Evolutionary conservation across 2,888 invertebrate genomes (phyloP), one percentile per base, ranked within the genome.

Genomic region (Gymnocheta viridis): DNA sequence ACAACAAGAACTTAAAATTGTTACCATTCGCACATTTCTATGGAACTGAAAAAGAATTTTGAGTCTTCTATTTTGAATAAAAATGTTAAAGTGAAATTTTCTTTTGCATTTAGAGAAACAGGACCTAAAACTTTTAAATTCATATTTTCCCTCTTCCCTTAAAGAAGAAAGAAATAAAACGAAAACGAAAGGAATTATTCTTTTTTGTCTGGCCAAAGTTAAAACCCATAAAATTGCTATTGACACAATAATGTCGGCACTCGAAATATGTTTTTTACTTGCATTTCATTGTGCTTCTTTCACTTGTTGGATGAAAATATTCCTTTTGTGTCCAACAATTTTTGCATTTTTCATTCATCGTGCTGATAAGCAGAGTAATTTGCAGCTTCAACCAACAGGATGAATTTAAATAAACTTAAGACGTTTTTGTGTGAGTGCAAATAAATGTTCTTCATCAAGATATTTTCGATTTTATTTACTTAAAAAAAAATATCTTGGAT

Each of bases 221-320:
- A 29, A 29, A 29, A n/a, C n/a, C n/a, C n/a, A n/a, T n/a, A n/a
- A n/a, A n/a, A n/a, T n/a, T n/a, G 29, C 38, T 76, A 64, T 49
- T 64, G 76, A 70, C 82, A 76, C 64, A 69, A 62, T 17, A 69
- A 47, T 81, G 69, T 81, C 81, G 76, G 44, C 44, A 44, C 1
- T 29, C 41, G n/a, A 38, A 29, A 22, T 44, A 44, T 9, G 10
- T 22, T 47, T 41, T 14, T 56, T 14, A 2, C 12, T 22, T 12
- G 38, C 22, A 24, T 58, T 47, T 24, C 9, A 47, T 51, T 27
- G 27, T 29, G 6, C 27, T 1, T 29, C 27, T 41, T 0, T 12
- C 2, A 9, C 2, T 14, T 54, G 27, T n/a, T 24, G 51, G 10
- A 2, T 5, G n/a, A 41, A 14, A 19, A 19, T 27, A 6, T 54